Percentiles rank a stretch among this genome's conserved stretches.
Conservation (phyloP, 1,140 invertebrate species). For the Diorhabda elongata region DNA sequence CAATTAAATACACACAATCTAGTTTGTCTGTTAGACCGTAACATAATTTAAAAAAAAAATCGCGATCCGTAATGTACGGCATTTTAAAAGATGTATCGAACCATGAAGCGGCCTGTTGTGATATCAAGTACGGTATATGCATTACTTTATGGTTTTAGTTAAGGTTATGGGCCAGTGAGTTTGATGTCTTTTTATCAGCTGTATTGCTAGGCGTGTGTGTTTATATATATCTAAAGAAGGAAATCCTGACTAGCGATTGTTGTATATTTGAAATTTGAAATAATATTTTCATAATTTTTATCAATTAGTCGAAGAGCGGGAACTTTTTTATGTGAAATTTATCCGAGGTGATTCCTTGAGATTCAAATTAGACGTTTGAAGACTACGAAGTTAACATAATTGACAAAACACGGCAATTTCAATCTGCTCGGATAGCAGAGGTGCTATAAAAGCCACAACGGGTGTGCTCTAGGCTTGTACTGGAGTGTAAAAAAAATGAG, state of each 20-base stretch:
- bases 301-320: too few relatives aligned
- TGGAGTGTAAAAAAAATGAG: too few relatives aligned
- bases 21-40: slow-evolving; percentile 1
- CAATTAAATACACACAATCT: background rate
- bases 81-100: background rate
- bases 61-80: background rate
- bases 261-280: background rate
- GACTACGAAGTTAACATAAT: too few relatives aligned
- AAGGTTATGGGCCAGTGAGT: background rate
- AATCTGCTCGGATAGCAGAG: too few relatives aligned
- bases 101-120: background rate
- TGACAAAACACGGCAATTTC: too few relatives aligned
- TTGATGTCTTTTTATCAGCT: slow-evolving; percentile 2
- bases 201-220: background rate
- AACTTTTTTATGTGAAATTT: too few relatives aligned
- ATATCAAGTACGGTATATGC: background rate
- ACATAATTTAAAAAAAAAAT: background rate
- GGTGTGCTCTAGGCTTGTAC: too few relatives aligned
- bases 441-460: too few relatives aligned
- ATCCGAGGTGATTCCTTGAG: too few relatives aligned
- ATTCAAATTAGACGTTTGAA: too few relatives aligned
- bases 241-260: background rate
- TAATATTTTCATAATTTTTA: background rate
- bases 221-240: background rate
- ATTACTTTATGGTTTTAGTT: background rate